These are phyloP conservation scores for Phortica variegata DNA, from an alignment of 1,140 invertebrate species.

Conservation along the genomic window DNA sequence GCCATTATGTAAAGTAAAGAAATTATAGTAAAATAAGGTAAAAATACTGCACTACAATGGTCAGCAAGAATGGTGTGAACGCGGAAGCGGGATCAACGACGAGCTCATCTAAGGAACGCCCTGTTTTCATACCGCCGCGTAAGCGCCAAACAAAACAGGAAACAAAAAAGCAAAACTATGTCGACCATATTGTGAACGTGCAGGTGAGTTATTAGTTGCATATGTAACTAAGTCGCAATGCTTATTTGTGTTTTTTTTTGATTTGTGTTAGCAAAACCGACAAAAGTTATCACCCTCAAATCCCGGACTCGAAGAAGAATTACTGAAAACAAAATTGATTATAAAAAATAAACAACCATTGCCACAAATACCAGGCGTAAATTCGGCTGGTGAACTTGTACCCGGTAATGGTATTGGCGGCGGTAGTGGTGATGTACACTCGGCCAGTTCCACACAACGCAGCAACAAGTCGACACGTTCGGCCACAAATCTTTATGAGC, in stretches of 20 bases:
- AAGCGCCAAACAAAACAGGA: slow-evolving; percentile 59
- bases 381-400: slow-evolving; percentile 16
- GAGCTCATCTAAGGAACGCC: slow-evolving; percentile 59
- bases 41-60: slow-evolving; percentile 30
- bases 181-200: slow-evolving; percentile 64
- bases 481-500: slow-evolving; percentile 32
- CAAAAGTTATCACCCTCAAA: slow-evolving; percentile 57
- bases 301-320: slow-evolving; percentile 47
- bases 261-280: slow-evolving; percentile 51
- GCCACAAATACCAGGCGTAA: slow-evolving; percentile 41
- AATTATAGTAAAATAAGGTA: background rate
- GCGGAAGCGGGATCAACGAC: slow-evolving; percentile 23
- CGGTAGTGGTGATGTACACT: slow-evolving; percentile 28
- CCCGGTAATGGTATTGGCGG: slow-evolving; percentile 10
- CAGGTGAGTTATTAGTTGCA: slow-evolving; percentile 54
- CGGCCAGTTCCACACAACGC: slow-evolving; percentile 42
- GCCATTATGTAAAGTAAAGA: background rate
- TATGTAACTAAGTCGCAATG: background rate
- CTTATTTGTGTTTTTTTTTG: background rate
- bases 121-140: slow-evolving; percentile 63
- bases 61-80: slow-evolving; percentile 34
- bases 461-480: slow-evolving; percentile 44
- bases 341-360: slow-evolving; percentile 54
- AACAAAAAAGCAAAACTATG: slow-evolving; percentile 63
- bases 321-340: slow-evolving; percentile 50